These are phyloP conservation scores for Diaprepes abbreviatus DNA, from an alignment of 2,888 invertebrate genomes.

Conservation along the genomic window DNA sequence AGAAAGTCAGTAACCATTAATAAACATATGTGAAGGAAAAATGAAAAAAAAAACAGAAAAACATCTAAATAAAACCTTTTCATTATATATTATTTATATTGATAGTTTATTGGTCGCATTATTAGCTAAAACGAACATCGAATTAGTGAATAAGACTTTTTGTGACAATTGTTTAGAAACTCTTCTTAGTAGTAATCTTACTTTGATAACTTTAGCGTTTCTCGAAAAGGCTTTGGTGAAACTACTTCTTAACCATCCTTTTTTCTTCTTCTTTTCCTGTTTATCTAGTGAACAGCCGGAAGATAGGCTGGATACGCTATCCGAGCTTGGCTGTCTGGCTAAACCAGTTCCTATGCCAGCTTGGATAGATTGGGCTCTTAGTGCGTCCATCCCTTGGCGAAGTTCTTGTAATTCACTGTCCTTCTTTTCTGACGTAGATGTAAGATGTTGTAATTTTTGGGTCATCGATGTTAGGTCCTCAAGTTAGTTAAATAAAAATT, in stretches of 20 bases:
- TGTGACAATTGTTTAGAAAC: no score
- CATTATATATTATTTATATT: no score
- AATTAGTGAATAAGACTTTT: no score
- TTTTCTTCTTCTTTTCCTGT: slow-evolving; percentile 90
- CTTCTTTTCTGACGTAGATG: slow-evolving; percentile 94
- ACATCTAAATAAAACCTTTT: no score
- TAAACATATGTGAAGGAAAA: no score
- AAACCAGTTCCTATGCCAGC: slow-evolving; percentile 84
- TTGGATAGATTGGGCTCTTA: slow-evolving; percentile 92
- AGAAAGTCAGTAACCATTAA: no score
- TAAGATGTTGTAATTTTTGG: slow-evolving; percentile 92
- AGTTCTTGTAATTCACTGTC: slow-evolving; percentile 94
- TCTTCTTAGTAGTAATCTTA: no score
- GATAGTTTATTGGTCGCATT: no score
- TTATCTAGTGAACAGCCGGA: slow-evolving; percentile 91
- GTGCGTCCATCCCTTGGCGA: slow-evolving; percentile 91
- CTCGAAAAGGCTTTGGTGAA: slow-evolving; percentile 98
- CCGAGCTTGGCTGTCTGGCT: slow-evolving; percentile 93
- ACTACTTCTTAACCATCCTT: slow-evolving; percentile 97
- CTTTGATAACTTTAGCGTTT: slow-evolving; percentile 82
- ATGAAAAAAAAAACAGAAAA: no score
- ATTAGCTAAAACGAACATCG: no score
- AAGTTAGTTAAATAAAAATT: no score
- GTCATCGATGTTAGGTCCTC: slow-evolving; percentile 97
- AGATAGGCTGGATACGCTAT: slow-evolving; percentile 94